Evolutionary conservation across 2,113 vertebrate species (phyloP).

Genomic region (Rhombomys opimus): DNA sequence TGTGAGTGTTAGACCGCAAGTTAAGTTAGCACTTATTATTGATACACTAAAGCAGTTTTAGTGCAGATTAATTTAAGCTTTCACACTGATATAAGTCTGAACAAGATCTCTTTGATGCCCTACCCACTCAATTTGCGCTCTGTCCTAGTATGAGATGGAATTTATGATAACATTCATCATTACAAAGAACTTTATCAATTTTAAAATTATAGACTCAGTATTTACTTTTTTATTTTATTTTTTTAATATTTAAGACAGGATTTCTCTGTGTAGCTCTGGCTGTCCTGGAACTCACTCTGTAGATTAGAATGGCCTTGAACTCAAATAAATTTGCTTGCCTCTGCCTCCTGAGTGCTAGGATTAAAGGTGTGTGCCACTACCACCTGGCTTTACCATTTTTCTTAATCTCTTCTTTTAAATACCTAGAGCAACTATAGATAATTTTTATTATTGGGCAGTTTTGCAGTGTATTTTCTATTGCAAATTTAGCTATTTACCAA

Average conservation of each 20-base stretch:
- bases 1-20: neutral
- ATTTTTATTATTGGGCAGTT: neutral
- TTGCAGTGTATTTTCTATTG: neutral
- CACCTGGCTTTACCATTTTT: neutral
- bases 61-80: neutral
- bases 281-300: neutral
- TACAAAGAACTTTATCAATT: slow-evolving; percentile 3
- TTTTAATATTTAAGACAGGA: neutral
- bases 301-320: neutral
- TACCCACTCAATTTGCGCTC: neutral
- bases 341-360: neutral
- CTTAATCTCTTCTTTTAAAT: neutral
- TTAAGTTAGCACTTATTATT: neutral
- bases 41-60: neutral
- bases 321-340: neutral
- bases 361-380: neutral
- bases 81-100: neutral
- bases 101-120: neutral
- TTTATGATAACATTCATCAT: slow-evolving; percentile 8
- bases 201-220: neutral
- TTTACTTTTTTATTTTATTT: neutral
- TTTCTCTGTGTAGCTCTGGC: neutral
- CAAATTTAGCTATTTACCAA: neutral
- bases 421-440: neutral
- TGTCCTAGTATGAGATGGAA: neutral